phyloP scores from a whole-genome alignment of 2,797 vertebrate species.

The Staurois parvus region DNA sequence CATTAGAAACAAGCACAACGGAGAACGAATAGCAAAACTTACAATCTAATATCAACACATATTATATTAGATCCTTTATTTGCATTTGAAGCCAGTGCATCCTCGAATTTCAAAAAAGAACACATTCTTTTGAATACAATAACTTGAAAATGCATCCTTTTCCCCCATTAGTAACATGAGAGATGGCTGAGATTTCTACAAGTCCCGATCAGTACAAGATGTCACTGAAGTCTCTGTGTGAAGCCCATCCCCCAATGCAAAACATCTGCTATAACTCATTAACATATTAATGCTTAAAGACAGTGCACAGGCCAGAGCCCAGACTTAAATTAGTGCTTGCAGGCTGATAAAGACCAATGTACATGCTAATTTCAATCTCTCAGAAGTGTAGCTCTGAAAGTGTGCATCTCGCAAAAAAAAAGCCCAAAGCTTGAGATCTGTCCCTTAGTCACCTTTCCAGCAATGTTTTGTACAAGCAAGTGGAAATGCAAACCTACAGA shows the following conservation, averaged over 20 bases:
- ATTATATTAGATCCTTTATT: neutral
- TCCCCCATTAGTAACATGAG: conserved; percentile 24
- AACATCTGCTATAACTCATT: conserved; percentile 60
- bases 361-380: conserved; percentile 49
- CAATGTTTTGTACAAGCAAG: neutral
- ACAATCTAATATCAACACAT: neutral
- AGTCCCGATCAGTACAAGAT: conserved; percentile 19
- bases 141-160: neutral
- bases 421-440: neutral
- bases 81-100: neutral
- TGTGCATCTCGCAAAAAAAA: neutral
- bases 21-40: neutral
- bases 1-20: too few relatives aligned
- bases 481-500: conserved; percentile 8
- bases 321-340: conserved; percentile 52
- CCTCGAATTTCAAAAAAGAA: neutral
- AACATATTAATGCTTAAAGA: conserved; percentile 61
- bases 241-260: conserved; percentile 54
- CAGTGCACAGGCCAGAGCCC: conserved; percentile 42
- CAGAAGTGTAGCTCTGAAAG: conserved; percentile 18
- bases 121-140: neutral
- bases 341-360: conserved; percentile 49
- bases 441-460: neutral
- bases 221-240: conserved; percentile 26
- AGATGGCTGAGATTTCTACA: conserved; percentile 24